These are phyloP conservation scores for Neosilurus mollespiculum DNA, from an alignment of 2,797 vertebrate species.

Conservation along the genomic window DNA sequence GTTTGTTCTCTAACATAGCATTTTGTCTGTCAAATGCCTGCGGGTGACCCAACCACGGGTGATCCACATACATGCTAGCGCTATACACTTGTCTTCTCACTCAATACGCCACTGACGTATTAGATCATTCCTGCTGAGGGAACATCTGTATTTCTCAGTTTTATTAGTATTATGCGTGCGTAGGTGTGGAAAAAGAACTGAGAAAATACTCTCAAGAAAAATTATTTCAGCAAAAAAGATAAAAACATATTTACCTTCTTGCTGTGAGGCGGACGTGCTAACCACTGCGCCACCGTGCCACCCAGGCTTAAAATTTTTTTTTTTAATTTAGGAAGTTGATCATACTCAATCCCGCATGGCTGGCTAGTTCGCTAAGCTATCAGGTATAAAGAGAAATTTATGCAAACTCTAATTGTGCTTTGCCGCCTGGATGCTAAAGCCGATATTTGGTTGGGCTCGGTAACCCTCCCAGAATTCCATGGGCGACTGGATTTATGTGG, in stretches of 20 bases:
- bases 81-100: neutral
- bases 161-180: neutral
- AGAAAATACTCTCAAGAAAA: too few species aligned
- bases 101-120: too few species aligned
- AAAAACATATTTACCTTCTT: neutral
- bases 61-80: slow-evolving; percentile 19
- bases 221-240: neutral
- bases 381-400: neutral
- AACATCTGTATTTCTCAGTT: neutral
- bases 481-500: too few species aligned
- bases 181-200: neutral
- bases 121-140: neutral
- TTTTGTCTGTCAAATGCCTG: slow-evolving; percentile 63
- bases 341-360: neutral
- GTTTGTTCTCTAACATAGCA: slow-evolving; percentile 70
- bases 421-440: too few species aligned
- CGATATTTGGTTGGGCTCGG: too few species aligned
- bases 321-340: neutral
- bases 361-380: neutral
- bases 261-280: too few species aligned
- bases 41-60: slow-evolving; percentile 47
- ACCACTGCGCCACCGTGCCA: too few species aligned
- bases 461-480: too few species aligned
- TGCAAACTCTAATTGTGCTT: too few species aligned
- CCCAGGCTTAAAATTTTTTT: too few species aligned